Percentiles rank a stretch among this genome's conserved stretches.
phyloP scores from a whole-genome alignment of 2,113 vertebrate species.

The Rhegmatorhina hoffmannsi region DNA sequence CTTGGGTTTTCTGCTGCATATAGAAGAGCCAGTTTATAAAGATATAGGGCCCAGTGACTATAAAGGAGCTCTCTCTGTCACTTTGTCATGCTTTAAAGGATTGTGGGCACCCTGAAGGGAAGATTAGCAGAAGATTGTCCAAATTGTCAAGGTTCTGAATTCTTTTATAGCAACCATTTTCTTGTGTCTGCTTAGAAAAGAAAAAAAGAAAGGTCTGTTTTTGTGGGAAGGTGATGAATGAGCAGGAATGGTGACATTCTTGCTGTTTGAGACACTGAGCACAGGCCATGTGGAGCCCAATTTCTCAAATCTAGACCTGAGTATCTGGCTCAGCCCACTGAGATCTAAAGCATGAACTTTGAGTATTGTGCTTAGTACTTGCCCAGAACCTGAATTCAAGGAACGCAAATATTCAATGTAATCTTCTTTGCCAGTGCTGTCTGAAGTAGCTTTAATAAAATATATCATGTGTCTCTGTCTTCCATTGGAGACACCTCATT shows the following conservation, averaged over 20 bases:
- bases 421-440: not conserved
- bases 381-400: not conserved
- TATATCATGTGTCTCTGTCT: not conserved
- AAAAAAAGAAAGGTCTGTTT: not conserved
- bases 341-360: not conserved
- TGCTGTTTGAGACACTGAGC: not conserved
- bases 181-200: not conserved
- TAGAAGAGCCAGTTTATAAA: slow-evolving; percentile 45
- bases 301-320: not conserved
- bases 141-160: slow-evolving; percentile 28
- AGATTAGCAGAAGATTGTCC: slow-evolving; percentile 56
- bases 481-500: not conserved
- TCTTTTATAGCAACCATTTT: slow-evolving; percentile 31
- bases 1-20: not conserved
- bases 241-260: not conserved
- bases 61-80: slow-evolving; percentile 41
- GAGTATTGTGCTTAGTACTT: not conserved
- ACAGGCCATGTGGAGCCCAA: not conserved
- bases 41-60: not conserved
- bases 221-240: not conserved
- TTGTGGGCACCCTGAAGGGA: slow-evolving; percentile 63
- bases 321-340: not conserved
- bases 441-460: not conserved
- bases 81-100: slow-evolving; percentile 67
- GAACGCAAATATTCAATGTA: not conserved